These are phyloP conservation scores for Odocoileus hemionus DNA, from an alignment of 2,113 vertebrate genomes.

Conservation along the genomic window DNA sequence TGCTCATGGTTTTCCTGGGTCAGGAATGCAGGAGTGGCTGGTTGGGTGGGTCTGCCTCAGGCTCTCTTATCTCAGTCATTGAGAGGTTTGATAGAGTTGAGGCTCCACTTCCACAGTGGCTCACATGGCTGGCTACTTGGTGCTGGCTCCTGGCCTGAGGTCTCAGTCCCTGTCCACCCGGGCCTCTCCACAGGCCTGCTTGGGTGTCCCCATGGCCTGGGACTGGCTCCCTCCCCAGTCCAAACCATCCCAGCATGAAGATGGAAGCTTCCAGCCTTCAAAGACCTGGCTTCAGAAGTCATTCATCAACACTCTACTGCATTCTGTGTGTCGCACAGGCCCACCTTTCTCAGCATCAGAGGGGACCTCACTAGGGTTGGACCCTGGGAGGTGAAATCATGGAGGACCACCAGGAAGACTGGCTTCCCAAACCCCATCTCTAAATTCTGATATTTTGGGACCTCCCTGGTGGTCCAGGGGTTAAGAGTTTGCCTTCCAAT, in stretches of 20 bases:
- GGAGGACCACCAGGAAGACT: neutral
- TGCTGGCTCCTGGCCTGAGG: neutral
- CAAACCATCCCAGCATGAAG: neutral
- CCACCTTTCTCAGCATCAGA: neutral
- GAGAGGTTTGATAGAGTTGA: neutral
- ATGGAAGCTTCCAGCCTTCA: neutral
- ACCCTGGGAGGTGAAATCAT: neutral
- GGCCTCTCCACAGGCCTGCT: neutral
- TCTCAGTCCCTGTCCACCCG: neutral
- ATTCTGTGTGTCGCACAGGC: neutral
- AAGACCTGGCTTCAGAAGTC: neutral
- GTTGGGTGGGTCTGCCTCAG: too few relatives aligned
- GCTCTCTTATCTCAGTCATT: neutral
- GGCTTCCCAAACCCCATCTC: neutral
- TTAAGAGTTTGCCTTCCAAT: neutral
- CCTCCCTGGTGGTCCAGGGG: neutral
- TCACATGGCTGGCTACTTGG: neutral
- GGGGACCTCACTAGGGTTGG: too few relatives aligned
- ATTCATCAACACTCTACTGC: neutral
- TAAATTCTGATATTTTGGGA: neutral
- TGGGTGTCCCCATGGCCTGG: too few relatives aligned
- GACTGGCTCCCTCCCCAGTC: neutral
- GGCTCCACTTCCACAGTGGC: neutral
- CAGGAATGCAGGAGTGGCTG: neutral
- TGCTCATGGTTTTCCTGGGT: neutral